Conservation (phyloP, 2,113 vertebrate species). For the Hirundichthys speculiger region DNA sequence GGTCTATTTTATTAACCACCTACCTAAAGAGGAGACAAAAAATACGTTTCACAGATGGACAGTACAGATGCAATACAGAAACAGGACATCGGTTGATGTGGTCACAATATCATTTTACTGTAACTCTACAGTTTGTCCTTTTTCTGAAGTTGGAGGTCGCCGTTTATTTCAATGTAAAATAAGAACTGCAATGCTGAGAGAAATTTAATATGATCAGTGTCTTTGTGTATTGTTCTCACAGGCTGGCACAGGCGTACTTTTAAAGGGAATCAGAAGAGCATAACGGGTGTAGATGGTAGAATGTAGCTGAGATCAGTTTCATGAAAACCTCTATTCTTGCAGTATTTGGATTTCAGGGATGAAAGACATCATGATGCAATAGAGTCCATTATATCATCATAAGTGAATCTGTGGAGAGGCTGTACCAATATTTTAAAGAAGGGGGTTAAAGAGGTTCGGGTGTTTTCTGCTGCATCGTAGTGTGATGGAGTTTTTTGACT, state of each 20-base stretch:
- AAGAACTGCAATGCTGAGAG: conserved; percentile 24
- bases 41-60: conserved; percentile 24
- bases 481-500: background rate
- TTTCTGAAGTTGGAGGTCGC: conserved; percentile 22
- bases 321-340: conserved; percentile 19
- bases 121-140: conserved; percentile 18
- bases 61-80: conserved; percentile 68
- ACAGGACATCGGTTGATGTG: conserved; percentile 5
- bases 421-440: background rate
- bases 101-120: conserved; percentile 24
- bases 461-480: background rate
- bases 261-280: background rate
- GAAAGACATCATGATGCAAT: conserved; percentile 24
- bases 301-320: conserved; percentile 27
- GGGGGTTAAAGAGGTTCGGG: background rate
- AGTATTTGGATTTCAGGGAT: conserved; percentile 50
- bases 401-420: conserved; percentile 9
- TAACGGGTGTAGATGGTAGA: conserved; percentile 3
- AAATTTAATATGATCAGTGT: conserved; percentile 12
- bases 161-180: conserved; percentile 27
- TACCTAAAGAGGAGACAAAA: conserved; percentile 2
- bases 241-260: background rate
- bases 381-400: conserved; percentile 3
- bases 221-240: conserved; percentile 10
- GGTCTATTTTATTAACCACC: background rate